These are phyloP conservation scores for Hydrozoanthus gracilis DNA, from an alignment of 92 coral and sea anemone species.

Conservation along the genomic window DNA sequence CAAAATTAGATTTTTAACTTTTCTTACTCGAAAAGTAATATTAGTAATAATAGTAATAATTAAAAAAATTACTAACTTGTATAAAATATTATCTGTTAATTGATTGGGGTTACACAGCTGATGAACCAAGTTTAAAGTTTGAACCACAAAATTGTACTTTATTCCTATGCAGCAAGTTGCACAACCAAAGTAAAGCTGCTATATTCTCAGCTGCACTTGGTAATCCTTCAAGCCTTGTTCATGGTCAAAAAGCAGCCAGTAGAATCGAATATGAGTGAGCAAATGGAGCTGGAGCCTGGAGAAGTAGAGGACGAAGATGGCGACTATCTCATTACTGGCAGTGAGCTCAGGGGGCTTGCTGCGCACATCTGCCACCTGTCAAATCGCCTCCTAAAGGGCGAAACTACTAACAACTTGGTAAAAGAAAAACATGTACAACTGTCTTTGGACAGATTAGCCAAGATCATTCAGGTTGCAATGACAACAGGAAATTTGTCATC, in stretches of 20 bases:
- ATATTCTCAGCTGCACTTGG: slow-evolving; percentile 92
- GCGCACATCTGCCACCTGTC: slow-evolving; percentile 55
- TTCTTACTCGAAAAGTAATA: too few relatives aligned
- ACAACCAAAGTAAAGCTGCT: slow-evolving; percentile 52
- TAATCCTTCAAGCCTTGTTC: slow-evolving; percentile 88
- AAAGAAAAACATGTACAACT: slow-evolving; percentile 67
- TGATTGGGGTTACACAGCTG: too few relatives aligned
- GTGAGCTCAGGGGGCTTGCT: slow-evolving; percentile 68
- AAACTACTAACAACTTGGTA: slow-evolving; percentile 15
- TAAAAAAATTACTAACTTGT: too few relatives aligned
- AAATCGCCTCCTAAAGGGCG: slow-evolving; percentile 44
- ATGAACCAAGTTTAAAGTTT: too few relatives aligned
- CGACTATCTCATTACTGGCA: slow-evolving; percentile 70
- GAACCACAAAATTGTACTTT: not conserved
- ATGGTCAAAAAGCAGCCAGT: slow-evolving; percentile 72
- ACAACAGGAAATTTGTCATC: slow-evolving; percentile 95
- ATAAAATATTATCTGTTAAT: too few relatives aligned
- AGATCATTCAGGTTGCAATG: slow-evolving; percentile 88
- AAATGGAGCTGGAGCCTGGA: slow-evolving; percentile 97
- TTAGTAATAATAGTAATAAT: too few relatives aligned
- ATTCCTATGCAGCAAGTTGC: slow-evolving; percentile 8
- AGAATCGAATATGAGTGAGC: slow-evolving; percentile 82
- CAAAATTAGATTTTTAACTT: too few relatives aligned
- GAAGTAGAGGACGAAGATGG: slow-evolving; percentile 95
- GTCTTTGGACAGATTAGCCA: slow-evolving; percentile 90